A percentile compares a stretch with the other conserved stretches of the same genome.
Evolutionary conservation across 2,888 invertebrate species (phyloP).

Genomic region (Andrena marginata): DNA sequence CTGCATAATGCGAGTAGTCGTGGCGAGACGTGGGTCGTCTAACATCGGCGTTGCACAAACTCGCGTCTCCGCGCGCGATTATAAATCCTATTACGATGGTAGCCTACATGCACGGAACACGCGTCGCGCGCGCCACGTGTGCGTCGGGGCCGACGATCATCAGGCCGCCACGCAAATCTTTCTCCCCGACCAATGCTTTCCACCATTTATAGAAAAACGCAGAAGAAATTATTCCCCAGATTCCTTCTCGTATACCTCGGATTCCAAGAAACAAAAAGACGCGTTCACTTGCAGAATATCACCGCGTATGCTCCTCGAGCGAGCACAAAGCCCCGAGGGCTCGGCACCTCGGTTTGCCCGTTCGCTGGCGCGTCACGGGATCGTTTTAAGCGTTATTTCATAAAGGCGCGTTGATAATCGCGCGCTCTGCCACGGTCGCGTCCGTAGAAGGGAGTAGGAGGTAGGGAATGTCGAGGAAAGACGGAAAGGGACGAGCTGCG

Average conservation of each 20-base stretch:
- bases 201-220: neutral
- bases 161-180: neutral
- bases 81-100: constrained; percentile 71
- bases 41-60: constrained; percentile 67
- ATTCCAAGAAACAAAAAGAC: no score
- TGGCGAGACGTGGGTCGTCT: constrained; percentile 68
- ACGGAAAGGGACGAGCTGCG: neutral
- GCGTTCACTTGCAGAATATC: neutral
- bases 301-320: no score
- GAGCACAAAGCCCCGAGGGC: neutral
- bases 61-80: constrained; percentile 63
- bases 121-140: neutral
- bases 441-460: neutral
- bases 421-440: constrained; percentile 1
- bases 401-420: constrained; percentile 73
- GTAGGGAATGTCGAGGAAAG: neutral
- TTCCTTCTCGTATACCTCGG: no score
- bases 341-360: neutral
- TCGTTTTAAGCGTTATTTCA: constrained; percentile 69
- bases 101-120: constrained; percentile 33
- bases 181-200: neutral
- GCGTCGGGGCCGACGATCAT: neutral
- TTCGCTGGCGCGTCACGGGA: constrained; percentile 48
- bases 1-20: constrained; percentile 71
- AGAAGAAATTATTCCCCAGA: neutral